A percentile compares a stretch with the other conserved stretches of the same genome.
Evolutionary conservation across 2,113 vertebrate genomes (phyloP).

Genomic region (Phaetusa simplex): DNA sequence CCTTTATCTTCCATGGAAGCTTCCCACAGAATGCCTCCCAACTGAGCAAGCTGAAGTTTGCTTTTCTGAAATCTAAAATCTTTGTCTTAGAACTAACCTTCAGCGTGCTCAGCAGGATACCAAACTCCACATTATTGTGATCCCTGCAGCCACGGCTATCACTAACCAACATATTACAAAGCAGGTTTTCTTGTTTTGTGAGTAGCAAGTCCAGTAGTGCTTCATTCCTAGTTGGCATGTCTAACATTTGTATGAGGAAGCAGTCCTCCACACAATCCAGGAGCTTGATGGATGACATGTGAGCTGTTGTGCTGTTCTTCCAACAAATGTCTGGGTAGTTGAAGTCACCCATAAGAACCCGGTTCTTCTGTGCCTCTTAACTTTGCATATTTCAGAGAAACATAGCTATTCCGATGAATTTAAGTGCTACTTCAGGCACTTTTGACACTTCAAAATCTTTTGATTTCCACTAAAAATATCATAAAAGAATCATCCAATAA

Average conservation of each 20-base stretch:
- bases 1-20: neutral
- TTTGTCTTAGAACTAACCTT: neutral
- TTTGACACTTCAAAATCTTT: neutral
- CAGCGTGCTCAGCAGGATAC: neutral
- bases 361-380: neutral
- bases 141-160: neutral
- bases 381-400: neutral
- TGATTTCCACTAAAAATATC: neutral
- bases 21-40: neutral
- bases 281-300: neutral
- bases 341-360: neutral
- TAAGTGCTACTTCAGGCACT: neutral
- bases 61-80: neutral
- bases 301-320: neutral
- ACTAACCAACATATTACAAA: neutral
- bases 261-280: neutral
- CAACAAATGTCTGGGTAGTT: neutral
- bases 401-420: neutral
- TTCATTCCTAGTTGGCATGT: neutral
- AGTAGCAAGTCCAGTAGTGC: neutral
- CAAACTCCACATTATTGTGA: neutral
- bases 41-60: neutral
- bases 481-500: neutral
- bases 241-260: neutral
- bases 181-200: neutral